Base-by-base conservation (phyloP, 2,113 vertebrate genomes). In the Zosterops hypoxanthus region DNA sequence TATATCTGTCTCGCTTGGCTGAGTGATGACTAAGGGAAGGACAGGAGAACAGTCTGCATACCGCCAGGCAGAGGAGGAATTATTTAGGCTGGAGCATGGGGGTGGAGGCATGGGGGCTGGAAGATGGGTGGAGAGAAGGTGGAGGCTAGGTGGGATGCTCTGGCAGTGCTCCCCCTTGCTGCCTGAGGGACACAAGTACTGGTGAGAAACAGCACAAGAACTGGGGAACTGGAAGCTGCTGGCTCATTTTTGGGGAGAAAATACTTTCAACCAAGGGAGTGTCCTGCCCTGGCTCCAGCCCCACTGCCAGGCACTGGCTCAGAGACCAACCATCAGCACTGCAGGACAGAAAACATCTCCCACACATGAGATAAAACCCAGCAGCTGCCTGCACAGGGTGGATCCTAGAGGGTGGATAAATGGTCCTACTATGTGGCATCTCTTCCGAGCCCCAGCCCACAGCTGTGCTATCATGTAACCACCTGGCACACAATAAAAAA, bases 61-160 rank as follows among this genome's bases (percentile, higher is more conserved):
- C 94, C 4, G 4, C 63, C 85, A 91, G 85, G 95, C 94, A 96
- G 95, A 91, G 94, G 93, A 96, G 95, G 94, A 95, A 95, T 95
- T 95, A 95, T 77, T 94, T 68, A 85, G 93, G 87, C 91, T 95
- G 86, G 93, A 91, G 61, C 0, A 5, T 0, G 84, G 86, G 91
- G 94, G 96, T 7, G 80, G 66, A 64, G 59, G 16, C 49, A 81
- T 52, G n/a, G 75, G 73, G 79, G 63, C 75, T 94, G 76, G 22
- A 60, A 65, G 52, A 46, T 34, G 56, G 60, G 70, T 44, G 55
- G 66, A 79, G 82, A 65, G 68, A 86, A 77, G 73, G 41, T 80
- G 91, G 80, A 85, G 70, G 94, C 53, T 87, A 49, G 68, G 86
- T 86, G 89, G 89, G 89, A 92, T 91, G 89, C 33, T 89, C 64